Evolutionary conservation across 2,113 vertebrate genomes (phyloP).

Genomic region (Cavia aperea): DNA sequence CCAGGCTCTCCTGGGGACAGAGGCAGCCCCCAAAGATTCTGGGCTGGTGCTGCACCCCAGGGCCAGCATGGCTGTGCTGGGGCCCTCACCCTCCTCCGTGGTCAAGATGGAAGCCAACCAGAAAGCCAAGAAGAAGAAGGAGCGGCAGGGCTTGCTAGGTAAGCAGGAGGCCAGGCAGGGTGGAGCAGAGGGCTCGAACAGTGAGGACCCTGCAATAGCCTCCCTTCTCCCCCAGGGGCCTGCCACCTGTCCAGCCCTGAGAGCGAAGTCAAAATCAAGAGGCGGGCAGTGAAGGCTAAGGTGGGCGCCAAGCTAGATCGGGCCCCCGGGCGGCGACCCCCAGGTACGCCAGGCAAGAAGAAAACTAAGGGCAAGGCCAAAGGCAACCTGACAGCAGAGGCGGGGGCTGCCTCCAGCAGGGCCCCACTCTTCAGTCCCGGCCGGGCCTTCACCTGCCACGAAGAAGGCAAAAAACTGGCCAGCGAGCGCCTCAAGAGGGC

Average conservation of each 20-base stretch:
- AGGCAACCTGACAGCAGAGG: constrained; percentile 71
- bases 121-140: constrained; percentile 96
- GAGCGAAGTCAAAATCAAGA: constrained; percentile 91
- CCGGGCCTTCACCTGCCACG: constrained; percentile 52
- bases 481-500: constrained; percentile 88
- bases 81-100: constrained; percentile 90
- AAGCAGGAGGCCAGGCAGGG: background rate
- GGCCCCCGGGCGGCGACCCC: constrained; percentile 67
- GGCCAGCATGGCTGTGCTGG: constrained; percentile 75
- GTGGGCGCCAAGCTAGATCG: constrained; percentile 53
- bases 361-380: constrained; percentile 76
- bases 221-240: constrained; percentile 77
- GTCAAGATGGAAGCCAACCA: constrained; percentile 98
- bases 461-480: constrained; percentile 74
- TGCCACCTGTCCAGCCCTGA: constrained; percentile 81
- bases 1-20: constrained; percentile 76
- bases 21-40: constrained; percentile 69
- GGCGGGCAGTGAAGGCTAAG: constrained; percentile 73
- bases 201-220: rapidly evolving
- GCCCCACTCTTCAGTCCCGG: constrained; percentile 74
- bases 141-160: constrained; percentile 93
- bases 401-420: constrained; percentile 68
- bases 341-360: constrained; percentile 72
- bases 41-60: constrained; percentile 68
- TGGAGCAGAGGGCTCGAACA: rapidly evolving